phyloP scores from a whole-genome alignment of 2,888 invertebrate species.

The Limnephilus marmoratus region DNA sequence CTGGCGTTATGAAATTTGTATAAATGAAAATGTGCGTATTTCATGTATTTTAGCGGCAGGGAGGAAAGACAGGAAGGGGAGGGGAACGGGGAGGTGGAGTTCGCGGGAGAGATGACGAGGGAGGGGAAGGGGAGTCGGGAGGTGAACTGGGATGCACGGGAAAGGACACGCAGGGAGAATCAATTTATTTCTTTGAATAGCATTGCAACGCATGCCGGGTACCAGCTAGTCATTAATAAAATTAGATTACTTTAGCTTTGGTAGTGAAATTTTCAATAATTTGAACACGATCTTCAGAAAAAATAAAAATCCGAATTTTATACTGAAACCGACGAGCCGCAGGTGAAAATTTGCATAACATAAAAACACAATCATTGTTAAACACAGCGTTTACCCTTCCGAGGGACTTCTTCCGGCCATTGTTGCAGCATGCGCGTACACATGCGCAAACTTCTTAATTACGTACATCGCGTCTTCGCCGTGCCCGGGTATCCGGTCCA shows the following conservation, averaged over 20 bases:
- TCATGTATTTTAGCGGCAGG: too few relatives aligned
- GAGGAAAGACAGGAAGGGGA: too few relatives aligned
- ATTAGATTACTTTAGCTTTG: background rate
- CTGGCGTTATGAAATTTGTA: too few relatives aligned
- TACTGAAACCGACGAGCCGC: background rate
- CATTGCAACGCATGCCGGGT: too few relatives aligned
- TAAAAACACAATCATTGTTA: background rate
- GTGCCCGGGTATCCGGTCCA: background rate
- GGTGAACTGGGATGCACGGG: too few relatives aligned
- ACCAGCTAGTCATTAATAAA: background rate
- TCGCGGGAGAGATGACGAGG: too few relatives aligned
- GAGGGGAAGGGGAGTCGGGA: too few relatives aligned
- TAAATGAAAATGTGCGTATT: too few relatives aligned
- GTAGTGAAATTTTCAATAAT: background rate
- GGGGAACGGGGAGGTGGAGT: too few relatives aligned
- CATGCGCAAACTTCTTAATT: constrained; percentile 16
- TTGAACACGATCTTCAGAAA: background rate
- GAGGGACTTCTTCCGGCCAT: constrained; percentile 17
- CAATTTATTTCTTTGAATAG: too few relatives aligned
- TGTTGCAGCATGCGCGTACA: background rate
- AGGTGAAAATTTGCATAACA: constrained; percentile 18
- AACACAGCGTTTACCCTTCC: background rate
- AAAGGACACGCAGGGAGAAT: too few relatives aligned
- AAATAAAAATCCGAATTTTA: background rate
- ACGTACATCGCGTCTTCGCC: background rate